A percentile compares a stretch with the other conserved stretches of the same genome.
Evolutionary conservation across 2,888 invertebrate species (phyloP).

Genomic region (Sabatieria punctata): DNA sequence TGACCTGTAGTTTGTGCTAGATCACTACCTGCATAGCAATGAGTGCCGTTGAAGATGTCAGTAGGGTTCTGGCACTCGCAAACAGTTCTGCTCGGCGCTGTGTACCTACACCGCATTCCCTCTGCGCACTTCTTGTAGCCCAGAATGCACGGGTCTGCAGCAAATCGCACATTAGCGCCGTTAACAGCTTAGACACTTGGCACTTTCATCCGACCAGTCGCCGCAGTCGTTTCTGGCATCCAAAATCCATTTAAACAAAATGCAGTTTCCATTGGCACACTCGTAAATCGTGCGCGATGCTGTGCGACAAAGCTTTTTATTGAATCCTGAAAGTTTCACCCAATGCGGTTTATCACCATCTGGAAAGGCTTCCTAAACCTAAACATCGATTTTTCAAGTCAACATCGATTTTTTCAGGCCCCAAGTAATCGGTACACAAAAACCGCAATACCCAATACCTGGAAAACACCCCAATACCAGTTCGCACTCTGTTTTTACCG

Average conservation of each 20-base stretch:
- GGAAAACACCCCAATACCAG: no score
- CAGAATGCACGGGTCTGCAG: not conserved
- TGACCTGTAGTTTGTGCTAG: no score
- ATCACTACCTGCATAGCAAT: no score
- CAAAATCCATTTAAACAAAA: not conserved
- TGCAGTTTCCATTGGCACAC: not conserved
- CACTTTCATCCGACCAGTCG: constrained; percentile 5
- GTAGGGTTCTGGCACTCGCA: not conserved
- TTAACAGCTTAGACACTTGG: no score
- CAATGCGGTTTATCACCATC: no score
- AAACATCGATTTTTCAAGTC: no score
- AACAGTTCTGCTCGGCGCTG: not conserved
- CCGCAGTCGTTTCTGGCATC: constrained; percentile 3
- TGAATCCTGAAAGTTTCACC: no score
- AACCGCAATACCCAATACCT: no score
- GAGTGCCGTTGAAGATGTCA: not conserved
- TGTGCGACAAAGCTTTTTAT: not conserved
- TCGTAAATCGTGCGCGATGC: not conserved
- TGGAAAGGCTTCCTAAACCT: no score
- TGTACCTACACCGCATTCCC: not conserved
- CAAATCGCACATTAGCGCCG: not conserved
- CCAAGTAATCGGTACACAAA: no score
- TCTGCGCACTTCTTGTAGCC: not conserved
- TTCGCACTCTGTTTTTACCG: no score
- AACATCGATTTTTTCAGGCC: no score